Evolutionary conservation across 2,888 invertebrate genomes (phyloP).

Genomic region (Nephrotoma guestfalica): DNA sequence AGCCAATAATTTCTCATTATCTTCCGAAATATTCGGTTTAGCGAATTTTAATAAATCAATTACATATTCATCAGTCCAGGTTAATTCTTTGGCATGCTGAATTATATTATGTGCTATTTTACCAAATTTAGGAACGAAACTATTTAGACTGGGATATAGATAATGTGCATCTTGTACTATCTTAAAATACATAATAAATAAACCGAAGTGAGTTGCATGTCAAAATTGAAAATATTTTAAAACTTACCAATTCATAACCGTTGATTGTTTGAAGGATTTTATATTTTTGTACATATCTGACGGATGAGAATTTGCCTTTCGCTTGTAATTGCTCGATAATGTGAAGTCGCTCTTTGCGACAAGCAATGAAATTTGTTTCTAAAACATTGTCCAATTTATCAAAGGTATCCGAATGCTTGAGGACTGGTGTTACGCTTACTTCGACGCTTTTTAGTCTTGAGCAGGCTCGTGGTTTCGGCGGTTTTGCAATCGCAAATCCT

Average conservation of each 20-base stretch:
- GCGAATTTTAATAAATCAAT: not conserved
- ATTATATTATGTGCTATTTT: too few species aligned
- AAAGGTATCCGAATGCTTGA: too few species aligned
- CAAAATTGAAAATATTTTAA: not conserved
- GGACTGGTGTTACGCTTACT: too few species aligned
- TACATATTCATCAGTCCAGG: not conserved
- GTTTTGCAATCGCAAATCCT: not conserved
- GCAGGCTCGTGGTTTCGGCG: too few species aligned
- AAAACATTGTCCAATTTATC: not conserved
- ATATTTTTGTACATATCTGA: not conserved
- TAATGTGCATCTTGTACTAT: not conserved
- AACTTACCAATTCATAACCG: not conserved
- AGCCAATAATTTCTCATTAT: not conserved
- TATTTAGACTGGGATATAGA: not conserved
- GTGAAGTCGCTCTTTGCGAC: not conserved
- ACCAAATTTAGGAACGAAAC: not conserved
- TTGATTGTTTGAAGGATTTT: not conserved
- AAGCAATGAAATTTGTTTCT: not conserved
- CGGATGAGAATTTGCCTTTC: not conserved
- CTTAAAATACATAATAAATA: not conserved
- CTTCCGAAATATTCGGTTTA: not conserved
- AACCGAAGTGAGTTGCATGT: too few species aligned
- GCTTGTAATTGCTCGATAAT: not conserved
- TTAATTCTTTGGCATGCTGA: too few species aligned
- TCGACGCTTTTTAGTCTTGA: too few species aligned